These are phyloP conservation scores for Lichenostomus cassidix DNA, from an alignment of 2,113 vertebrate genomes.

Conservation along the genomic window DNA sequence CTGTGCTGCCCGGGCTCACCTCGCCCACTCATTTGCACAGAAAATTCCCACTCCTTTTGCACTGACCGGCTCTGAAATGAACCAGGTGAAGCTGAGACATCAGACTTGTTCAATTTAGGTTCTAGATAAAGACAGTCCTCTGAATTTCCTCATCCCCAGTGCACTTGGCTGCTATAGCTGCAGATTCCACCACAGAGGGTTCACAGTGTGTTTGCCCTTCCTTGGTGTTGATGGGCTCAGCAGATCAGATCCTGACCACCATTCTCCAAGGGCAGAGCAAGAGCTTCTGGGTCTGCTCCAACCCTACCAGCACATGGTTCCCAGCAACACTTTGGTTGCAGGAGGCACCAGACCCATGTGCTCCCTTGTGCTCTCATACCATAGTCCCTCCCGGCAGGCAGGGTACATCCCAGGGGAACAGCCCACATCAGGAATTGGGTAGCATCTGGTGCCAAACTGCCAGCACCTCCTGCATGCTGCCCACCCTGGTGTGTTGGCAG, in stretches of 20 bases:
- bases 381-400: not conserved
- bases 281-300: not conserved
- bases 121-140: not conserved
- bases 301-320: not conserved
- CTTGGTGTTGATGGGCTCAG: not conserved
- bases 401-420: not conserved
- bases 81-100: not conserved
- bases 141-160: not conserved
- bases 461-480: not conserved
- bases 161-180: not conserved
- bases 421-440: constrained; percentile 9
- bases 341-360: not conserved
- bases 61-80: not conserved
- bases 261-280: not conserved
- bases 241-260: not conserved
- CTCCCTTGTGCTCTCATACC: not conserved
- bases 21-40: not conserved
- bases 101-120: not conserved
- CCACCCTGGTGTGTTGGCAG: not conserved
- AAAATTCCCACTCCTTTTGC: not conserved
- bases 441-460: constrained; percentile 5
- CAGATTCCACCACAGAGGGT: not conserved
- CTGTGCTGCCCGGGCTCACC: not conserved
- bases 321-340: not conserved
- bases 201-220: not conserved